A percentile compares a stretch with the other conserved stretches of the same genome.
Conservation (phyloP, 2,797 vertebrate genomes). For the Pyrocephalus nanus region DNA sequence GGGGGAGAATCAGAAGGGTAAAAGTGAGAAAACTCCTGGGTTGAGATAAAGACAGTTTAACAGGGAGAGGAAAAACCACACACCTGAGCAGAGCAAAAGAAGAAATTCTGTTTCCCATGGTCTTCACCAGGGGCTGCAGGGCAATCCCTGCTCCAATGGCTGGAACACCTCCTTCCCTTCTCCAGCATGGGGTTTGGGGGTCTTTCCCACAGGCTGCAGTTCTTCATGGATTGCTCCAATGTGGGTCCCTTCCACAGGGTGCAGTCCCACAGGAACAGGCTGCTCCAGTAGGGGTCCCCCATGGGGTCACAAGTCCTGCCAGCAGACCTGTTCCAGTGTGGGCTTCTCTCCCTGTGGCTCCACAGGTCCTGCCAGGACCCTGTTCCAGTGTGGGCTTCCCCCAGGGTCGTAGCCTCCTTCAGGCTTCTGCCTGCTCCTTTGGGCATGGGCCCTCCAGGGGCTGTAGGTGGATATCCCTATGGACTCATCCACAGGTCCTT, state of each 20-base stretch:
- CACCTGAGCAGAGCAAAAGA: not conserved
- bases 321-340: not conserved
- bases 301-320: not conserved
- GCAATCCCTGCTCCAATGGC: not conserved
- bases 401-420: not conserved
- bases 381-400: accelerated
- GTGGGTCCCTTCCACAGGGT: not conserved
- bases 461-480: not conserved
- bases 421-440: not conserved
- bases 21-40: not conserved
- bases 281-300: not conserved
- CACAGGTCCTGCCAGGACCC: too few relatives aligned
- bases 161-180: not conserved
- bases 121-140: not conserved
- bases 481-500: not conserved
- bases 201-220: not conserved
- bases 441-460: not conserved
- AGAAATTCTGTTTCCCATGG: not conserved
- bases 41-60: not conserved
- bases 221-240: not conserved
- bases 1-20: not conserved
- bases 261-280: not conserved
- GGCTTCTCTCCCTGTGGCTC: not conserved
- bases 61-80: not conserved
- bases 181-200: not conserved